Percentiles rank a stretch among this genome's conserved stretches.
Conservation (phyloP, 2,888 invertebrate genomes). For the Agrochola circellaris region DNA sequence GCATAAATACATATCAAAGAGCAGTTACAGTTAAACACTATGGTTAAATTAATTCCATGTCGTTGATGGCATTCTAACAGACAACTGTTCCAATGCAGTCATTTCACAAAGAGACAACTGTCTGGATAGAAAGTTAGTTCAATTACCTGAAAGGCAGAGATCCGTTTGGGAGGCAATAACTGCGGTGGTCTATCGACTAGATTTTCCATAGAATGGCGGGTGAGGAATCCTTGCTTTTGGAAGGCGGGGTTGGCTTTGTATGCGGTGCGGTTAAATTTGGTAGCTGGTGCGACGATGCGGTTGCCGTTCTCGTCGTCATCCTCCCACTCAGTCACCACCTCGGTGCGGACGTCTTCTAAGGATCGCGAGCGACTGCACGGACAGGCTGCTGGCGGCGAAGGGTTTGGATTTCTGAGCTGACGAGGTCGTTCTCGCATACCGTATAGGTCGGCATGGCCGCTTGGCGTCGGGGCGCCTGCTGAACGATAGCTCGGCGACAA, state of each 20-base stretch:
- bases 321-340: conserved; percentile 92
- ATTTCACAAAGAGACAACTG: conserved; percentile 75
- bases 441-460: conserved; percentile 81
- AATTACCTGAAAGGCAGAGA: conserved; percentile 90
- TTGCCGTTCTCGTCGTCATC: conserved; percentile 92
- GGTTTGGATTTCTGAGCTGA: conserved; percentile 84
- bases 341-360: conserved; percentile 93
- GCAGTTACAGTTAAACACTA: conserved; percentile 67
- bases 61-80: conserved; percentile 67
- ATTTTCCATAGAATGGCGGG: conserved; percentile 94
- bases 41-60: conserved; percentile 69
- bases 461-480: conserved; percentile 91
- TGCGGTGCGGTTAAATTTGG: conserved; percentile 87
- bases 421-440: conserved; percentile 82
- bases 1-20: conserved; percentile 73
- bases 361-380: conserved; percentile 93
- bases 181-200: conserved; percentile 90
- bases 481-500: conserved; percentile 93
- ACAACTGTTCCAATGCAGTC: conserved; percentile 72
- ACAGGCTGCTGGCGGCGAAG: conserved; percentile 86
- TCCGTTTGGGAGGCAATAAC: conserved; percentile 88
- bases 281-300: conserved; percentile 88
- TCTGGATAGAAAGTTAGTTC: conserved; percentile 82
- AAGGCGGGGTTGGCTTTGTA: conserved; percentile 81
- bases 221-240: conserved; percentile 87